Conservation (phyloP, 2,888 invertebrate genomes). For the Odontocolon sp. region DNA sequence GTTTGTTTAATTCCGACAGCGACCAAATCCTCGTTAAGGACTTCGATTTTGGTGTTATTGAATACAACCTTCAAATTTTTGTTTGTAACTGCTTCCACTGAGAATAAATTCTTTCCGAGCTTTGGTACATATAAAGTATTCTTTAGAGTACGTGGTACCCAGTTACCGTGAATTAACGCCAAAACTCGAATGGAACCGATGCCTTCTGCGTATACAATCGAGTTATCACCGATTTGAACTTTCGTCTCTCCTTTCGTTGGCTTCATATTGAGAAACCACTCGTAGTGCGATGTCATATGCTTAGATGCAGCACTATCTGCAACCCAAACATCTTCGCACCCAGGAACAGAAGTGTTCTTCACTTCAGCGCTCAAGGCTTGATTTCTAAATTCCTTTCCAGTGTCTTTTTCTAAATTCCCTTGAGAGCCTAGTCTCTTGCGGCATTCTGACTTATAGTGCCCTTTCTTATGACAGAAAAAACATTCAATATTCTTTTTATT, state of each 20-base stretch:
- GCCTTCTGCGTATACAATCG: slow-evolving; percentile 7
- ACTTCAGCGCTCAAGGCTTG: not conserved
- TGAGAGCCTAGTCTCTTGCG: not conserved
- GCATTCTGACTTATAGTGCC: slow-evolving; percentile 15
- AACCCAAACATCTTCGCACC: slow-evolving; percentile 9
- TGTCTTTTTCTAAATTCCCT: not conserved
- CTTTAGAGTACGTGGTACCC: slow-evolving; percentile 22
- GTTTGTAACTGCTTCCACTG: slow-evolving; percentile 36
- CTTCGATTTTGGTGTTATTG: slow-evolving; percentile 3
- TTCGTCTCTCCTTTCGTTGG: not conserved
- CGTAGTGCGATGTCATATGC: slow-evolving; percentile 20
- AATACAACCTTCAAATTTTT: slow-evolving; percentile 38
- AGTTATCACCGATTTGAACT: slow-evolving; percentile 19
- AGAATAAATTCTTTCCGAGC: slow-evolving; percentile 52
- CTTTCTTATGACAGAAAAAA: slow-evolving; percentile 11
- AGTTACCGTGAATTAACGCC: slow-evolving; percentile 10
- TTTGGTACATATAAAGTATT: slow-evolving; percentile 41
- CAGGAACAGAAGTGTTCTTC: not conserved
- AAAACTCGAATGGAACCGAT: slow-evolving; percentile 17
- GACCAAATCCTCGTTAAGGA: not conserved
- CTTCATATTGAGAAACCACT: slow-evolving; percentile 14
- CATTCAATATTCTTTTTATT: slow-evolving; percentile 13
- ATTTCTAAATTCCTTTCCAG: not conserved
- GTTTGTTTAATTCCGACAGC: slow-evolving; percentile 11
- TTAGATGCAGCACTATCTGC: slow-evolving; percentile 34